Conservation (phyloP, 1,140 invertebrate species). For the Macrosteles quadrilineatus region DNA sequence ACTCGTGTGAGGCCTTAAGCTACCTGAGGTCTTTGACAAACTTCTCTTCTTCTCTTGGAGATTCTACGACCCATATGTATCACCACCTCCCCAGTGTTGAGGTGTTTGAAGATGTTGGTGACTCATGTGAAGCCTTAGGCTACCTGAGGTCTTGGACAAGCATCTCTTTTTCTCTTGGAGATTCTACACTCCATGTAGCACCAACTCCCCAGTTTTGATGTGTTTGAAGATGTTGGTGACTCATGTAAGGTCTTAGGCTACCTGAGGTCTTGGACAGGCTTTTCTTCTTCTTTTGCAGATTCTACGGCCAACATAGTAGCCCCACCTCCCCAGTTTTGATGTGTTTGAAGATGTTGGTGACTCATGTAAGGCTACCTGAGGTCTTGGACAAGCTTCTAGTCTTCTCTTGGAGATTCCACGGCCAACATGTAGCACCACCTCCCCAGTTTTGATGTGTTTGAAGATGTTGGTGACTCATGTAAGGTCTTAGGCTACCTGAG, state of each 20-base stretch:
- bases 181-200: too few species aligned
- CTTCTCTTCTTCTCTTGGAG: conserved; percentile 50
- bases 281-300: conserved; percentile 52
- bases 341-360: too few species aligned
- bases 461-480: conserved; percentile 86
- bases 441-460: conserved; percentile 83
- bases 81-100: conserved; percentile 81
- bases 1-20: too few species aligned
- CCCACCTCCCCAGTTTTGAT: conserved; percentile 80
- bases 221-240: too few species aligned
- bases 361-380: too few species aligned
- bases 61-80: conserved; percentile 74
- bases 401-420: conserved; percentile 58
- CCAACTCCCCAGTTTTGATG: too few species aligned
- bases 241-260: too few species aligned
- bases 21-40: conserved; percentile 45
- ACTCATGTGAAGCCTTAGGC: conserved; percentile 52
- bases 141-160: too few species aligned
- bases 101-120: conserved; percentile 84
- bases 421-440: conserved; percentile 78
- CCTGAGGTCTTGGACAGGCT: conserved; percentile 45
- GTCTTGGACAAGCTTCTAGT: conserved; percentile 43
- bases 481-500: too few species aligned
- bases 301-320: conserved; percentile 75
- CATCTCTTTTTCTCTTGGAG: too few species aligned